phyloP scores from a whole-genome alignment of 2,113 vertebrate genomes.

The Xerus inauris region DNA sequence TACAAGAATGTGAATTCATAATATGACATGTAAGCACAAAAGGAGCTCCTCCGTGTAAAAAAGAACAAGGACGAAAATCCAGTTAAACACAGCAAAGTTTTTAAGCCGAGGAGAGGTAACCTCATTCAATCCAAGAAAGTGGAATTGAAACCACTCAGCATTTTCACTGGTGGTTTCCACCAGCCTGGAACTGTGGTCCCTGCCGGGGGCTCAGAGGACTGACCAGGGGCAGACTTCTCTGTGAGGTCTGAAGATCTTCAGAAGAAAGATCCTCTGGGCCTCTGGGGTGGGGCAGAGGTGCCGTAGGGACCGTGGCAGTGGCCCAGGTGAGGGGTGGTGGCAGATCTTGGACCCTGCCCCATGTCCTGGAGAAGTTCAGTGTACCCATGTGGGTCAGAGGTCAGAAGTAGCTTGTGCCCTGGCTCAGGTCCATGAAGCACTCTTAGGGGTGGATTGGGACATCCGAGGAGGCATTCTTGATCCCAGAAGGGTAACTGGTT shows the following conservation, averaged over 20 bases:
- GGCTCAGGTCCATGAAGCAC: background rate
- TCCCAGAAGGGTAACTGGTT: background rate
- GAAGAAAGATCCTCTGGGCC: background rate
- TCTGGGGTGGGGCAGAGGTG: background rate
- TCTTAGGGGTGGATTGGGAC: background rate
- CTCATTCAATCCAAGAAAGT: background rate
- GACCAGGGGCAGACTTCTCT: background rate
- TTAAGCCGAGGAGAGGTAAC: background rate
- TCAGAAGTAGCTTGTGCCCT: background rate
- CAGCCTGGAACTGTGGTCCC: background rate
- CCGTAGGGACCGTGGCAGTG: rapidly evolving
- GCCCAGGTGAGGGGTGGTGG: background rate
- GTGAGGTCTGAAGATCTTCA: background rate
- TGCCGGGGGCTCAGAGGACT: background rate
- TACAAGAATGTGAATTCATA: background rate
- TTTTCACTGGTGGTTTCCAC: background rate
- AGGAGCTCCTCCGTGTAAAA: background rate
- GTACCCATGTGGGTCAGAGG: background rate
- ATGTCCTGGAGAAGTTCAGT: background rate
- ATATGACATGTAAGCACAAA: background rate
- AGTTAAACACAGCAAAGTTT: background rate
- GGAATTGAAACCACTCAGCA: background rate
- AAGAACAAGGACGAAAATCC: background rate
- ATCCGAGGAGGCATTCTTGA: rapidly evolving
- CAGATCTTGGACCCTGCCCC: background rate